These are phyloP conservation scores for Erinaceus europaeus DNA, from an alignment of 2,113 vertebrate species.

Conservation along the genomic window DNA sequence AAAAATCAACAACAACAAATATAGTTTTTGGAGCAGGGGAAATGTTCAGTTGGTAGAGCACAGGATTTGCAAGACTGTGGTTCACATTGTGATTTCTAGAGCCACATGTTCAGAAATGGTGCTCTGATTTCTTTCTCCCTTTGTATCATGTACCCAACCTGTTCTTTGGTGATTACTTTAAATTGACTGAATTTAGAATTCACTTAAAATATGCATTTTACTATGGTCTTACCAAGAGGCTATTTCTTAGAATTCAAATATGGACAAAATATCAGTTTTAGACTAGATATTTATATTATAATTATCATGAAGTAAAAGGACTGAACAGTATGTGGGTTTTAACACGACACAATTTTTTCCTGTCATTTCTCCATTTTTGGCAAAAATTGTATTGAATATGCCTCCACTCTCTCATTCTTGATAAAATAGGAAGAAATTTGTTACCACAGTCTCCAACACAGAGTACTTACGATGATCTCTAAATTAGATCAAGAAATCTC, in stretches of 20 bases:
- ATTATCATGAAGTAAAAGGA: neutral
- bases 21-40: too few species aligned
- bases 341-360: neutral
- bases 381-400: neutral
- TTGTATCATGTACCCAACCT: too few species aligned
- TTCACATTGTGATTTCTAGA: too few species aligned
- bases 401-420: neutral
- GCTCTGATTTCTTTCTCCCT: too few species aligned
- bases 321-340: neutral
- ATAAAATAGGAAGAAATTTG: neutral
- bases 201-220: neutral
- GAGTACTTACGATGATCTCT: neutral
- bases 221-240: neutral
- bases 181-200: neutral
- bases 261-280: neutral
- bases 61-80: too few species aligned
- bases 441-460: neutral
- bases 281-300: neutral
- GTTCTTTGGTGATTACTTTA: neutral
- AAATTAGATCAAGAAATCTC: conserved; percentile 15
- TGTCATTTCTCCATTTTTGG: neutral
- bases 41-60: too few species aligned
- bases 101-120: too few species aligned
- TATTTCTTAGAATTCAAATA: neutral
- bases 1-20: too few species aligned